Base-by-base conservation (phyloP, 30 jellyfish, hydroid and myxozoan species). In the Chironex yamaguchii region DNA sequence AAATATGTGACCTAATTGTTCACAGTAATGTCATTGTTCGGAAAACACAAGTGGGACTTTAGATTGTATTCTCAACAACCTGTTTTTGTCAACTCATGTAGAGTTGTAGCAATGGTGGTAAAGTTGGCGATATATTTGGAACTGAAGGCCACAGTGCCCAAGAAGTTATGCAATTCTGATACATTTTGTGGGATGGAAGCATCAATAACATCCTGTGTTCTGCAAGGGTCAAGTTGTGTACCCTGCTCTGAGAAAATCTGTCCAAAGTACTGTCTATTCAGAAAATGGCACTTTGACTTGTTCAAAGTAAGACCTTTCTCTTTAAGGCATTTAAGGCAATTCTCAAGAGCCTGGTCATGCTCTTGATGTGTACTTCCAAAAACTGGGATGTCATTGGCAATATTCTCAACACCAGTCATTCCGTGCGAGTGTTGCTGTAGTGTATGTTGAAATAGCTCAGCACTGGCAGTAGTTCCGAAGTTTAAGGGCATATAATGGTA, bases 231-330 rank as follows among this genome's bases (percentile, higher is more conserved):
- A 9, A 72, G 90, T n/a, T 20, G 0, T n/a, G 52, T 63, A 14
- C 90, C 90, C 42, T 79, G 25, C 24, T 29, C 68, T 35, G 85
- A 14, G 31, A 67, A 14, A 4, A 1, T 48, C 25, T 32, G 29
- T 34, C 89, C 92, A 23, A 34, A 70, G 31, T 49, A 82, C 11
- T 69, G 62, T 27, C 26, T 70, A 20, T 67, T 24, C 66, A 30
- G 85, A 82, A 82, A 34, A 21, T 52, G 33, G 87, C 80, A 82
- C 34, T 82, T 82, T 28, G 75, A 27, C 31, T 31, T 23, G 66
- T 82, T 85, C 77, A 85, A 29, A 13, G 72, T 54, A 9, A 85
- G 80, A 34, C 90, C 90, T 6, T 33, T 25, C 63, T 51, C 74
- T 29, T 62, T 32, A 4, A 85, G 63, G 22, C 80, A 71, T 73